phyloP scores from a whole-genome alignment of 2,888 invertebrate species.

The Entomobrya proxima region DNA sequence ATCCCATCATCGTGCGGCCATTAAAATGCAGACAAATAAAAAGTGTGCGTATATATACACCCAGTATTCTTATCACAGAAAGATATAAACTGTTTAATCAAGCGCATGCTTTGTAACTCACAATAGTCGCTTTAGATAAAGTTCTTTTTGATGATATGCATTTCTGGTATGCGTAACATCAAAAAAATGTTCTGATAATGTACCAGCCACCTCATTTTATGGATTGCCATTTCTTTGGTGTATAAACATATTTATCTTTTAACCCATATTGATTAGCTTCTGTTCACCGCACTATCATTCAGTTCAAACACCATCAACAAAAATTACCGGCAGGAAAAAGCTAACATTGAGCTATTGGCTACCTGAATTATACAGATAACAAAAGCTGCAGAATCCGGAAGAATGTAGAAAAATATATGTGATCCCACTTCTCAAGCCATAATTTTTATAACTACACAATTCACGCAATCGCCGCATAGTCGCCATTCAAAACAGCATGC shows the following conservation, averaged over 20 bases:
- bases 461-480: not conserved
- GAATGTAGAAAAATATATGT: not conserved
- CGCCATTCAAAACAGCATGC: not conserved
- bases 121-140: no score
- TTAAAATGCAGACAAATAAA: no score
- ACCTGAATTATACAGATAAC: slow-evolving; percentile 1
- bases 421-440: not conserved
- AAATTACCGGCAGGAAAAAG: not conserved
- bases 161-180: no score
- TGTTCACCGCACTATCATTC: not conserved
- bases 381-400: not conserved
- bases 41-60: no score
- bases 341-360: not conserved
- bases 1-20: no score
- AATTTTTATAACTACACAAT: not conserved
- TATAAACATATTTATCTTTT: slow-evolving; percentile 5
- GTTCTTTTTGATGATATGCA: no score
- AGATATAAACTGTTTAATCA: no score
- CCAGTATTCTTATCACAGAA: no score
- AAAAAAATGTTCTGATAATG: no score
- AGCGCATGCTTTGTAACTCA: no score
- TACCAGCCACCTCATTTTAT: no score
- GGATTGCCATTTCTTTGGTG: no score
- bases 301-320: not conserved
- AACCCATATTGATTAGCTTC: slow-evolving; percentile 32